These are phyloP conservation scores for Henricia sp. DNA, from an alignment of 53 echinoderm and acorn worm species.

Conservation along the genomic window DNA sequence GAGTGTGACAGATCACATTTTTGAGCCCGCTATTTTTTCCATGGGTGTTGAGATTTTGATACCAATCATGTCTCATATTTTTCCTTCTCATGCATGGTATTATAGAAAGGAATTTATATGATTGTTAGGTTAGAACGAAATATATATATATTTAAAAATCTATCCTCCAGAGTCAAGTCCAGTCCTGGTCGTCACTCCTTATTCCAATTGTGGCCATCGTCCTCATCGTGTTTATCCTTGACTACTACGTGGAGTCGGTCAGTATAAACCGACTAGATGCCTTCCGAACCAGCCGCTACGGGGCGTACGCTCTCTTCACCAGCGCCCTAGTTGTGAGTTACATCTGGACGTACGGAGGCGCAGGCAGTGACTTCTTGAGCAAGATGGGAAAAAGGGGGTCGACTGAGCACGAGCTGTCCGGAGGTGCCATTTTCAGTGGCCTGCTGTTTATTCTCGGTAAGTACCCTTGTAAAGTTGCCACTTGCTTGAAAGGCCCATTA, in stretches of 20 bases:
- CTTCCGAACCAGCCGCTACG: constrained; percentile 81
- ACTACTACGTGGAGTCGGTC: constrained; percentile 94
- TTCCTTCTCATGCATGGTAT: no score
- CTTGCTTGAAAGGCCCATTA: no score
- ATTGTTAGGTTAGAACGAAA: no score
- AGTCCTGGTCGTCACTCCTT: constrained; percentile 80
- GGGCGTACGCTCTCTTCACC: constrained; percentile 73
- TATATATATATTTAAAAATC: no score
- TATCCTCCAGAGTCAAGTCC: constrained; percentile 70
- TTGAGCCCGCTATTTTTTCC: no score
- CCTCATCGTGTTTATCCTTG: constrained; percentile 82
- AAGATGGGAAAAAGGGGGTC: constrained; percentile 26
- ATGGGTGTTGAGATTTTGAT: no score
- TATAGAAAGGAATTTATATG: no score
- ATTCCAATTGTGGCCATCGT: constrained; percentile 77
- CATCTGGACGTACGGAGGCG: constrained; percentile 66
- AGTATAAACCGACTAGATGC: constrained; percentile 76
- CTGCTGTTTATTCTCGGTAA: constrained; percentile 88
- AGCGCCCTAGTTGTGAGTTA: constrained; percentile 79
- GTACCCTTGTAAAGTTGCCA: no score
- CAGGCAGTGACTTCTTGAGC: constrained; percentile 33
- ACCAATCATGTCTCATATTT: no score
- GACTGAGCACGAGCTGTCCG: constrained; percentile 84
- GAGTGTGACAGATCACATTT: no score
- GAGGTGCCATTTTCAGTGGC: constrained; percentile 87